phyloP scores from a whole-genome alignment of 1,140 invertebrate genomes.

The Drosophila punjabiensis region DNA sequence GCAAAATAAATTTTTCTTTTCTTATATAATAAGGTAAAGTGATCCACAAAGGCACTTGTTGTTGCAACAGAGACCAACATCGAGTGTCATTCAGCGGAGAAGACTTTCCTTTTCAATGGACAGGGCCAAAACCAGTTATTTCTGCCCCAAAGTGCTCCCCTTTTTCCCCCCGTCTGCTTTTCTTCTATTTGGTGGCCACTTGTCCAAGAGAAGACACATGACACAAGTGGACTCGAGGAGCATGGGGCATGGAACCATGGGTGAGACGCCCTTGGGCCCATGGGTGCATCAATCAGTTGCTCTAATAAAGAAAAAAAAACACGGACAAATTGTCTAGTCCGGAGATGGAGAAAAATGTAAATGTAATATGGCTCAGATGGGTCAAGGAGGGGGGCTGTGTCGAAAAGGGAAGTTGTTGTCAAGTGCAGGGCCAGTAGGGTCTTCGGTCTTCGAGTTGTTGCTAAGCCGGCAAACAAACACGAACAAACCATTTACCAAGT shows the following conservation, averaged over 20 bases:
- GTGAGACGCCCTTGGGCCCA: slow-evolving; percentile 58
- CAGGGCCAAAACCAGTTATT: slow-evolving; percentile 24
- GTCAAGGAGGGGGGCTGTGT: not conserved
- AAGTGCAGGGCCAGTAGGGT: slow-evolving; percentile 49
- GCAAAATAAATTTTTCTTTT: slow-evolving; percentile 14
- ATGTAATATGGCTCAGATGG: slow-evolving; percentile 32
- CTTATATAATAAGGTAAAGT: slow-evolving; percentile 28
- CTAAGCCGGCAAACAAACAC: slow-evolving; percentile 44
- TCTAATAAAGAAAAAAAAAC: slow-evolving; percentile 38
- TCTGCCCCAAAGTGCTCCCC: not conserved
- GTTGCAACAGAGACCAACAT: slow-evolving; percentile 26
- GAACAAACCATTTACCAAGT: slow-evolving; percentile 34
- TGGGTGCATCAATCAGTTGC: slow-evolving; percentile 52
- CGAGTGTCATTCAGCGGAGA: slow-evolving; percentile 64
- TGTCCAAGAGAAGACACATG: slow-evolving; percentile 43
- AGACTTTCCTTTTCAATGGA: slow-evolving; percentile 70
- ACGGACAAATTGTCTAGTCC: slow-evolving; percentile 46
- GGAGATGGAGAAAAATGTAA: slow-evolving; percentile 44
- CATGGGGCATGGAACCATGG: slow-evolving; percentile 9
- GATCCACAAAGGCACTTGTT: slow-evolving; percentile 37
- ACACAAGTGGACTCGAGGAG: slow-evolving; percentile 50
- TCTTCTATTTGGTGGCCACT: slow-evolving; percentile 19
- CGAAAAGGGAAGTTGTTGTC: slow-evolving; percentile 52
- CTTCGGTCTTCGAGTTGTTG: slow-evolving; percentile 34
- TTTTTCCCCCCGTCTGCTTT: slow-evolving; percentile 11